These are phyloP conservation scores for Coleophora flavipennella DNA, from an alignment of 2,888 invertebrate species.

Conservation along the genomic window DNA sequence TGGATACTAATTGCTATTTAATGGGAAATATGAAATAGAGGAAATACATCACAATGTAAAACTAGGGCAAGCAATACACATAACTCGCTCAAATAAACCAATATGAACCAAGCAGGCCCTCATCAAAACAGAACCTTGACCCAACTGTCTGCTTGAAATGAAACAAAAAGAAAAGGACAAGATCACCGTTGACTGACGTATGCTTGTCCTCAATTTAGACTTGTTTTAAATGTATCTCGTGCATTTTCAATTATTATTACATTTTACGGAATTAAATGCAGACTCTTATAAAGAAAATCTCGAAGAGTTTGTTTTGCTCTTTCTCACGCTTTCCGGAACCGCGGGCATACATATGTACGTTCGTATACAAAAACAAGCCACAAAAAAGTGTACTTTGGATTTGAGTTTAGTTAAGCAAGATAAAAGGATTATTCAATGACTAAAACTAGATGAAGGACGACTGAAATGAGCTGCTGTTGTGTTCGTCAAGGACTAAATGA, in stretches of 20 bases:
- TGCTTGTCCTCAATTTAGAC: too few relatives aligned
- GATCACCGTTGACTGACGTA: background rate
- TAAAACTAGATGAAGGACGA: constrained; percentile 32
- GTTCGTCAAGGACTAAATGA: constrained; percentile 22
- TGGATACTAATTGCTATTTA: constrained; percentile 40
- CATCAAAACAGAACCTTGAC: constrained; percentile 61
- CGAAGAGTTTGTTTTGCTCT: too few relatives aligned
- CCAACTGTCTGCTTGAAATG: constrained; percentile 35
- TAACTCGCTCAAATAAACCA: background rate
- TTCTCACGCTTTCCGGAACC: too few relatives aligned
- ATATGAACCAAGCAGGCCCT: background rate
- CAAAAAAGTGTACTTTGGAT: too few relatives aligned
- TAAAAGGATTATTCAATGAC: constrained; percentile 20
- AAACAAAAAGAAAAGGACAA: constrained; percentile 42
- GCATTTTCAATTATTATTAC: background rate
- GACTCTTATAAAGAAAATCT: too few relatives aligned
- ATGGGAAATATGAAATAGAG: constrained; percentile 12
- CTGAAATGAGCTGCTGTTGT: constrained; percentile 10
- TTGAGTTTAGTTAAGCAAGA: too few relatives aligned
- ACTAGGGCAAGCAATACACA: background rate
- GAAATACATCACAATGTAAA: background rate
- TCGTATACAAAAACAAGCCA: too few relatives aligned
- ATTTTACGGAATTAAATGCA: too few relatives aligned
- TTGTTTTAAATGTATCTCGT: too few relatives aligned
- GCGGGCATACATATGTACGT: too few relatives aligned